Conservation (phyloP, 2,113 vertebrate genomes). For the Connochaetes taurinus region DNA sequence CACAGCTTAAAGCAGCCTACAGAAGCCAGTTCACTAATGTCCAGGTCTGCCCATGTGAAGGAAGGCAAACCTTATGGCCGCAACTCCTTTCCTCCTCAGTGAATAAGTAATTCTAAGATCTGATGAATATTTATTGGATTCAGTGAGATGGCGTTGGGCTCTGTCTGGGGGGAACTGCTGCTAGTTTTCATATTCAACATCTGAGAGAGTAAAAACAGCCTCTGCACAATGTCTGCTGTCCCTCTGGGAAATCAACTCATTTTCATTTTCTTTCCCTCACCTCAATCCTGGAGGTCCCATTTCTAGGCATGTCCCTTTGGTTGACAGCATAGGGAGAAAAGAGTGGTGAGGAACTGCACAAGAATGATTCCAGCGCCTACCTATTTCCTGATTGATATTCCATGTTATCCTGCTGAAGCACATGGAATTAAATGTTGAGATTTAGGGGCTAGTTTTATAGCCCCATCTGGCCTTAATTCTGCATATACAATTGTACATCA, state of each 20-base stretch:
- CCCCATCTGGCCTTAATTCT: slow-evolving; percentile 53
- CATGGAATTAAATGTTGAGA: not conserved
- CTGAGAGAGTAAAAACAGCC: not conserved
- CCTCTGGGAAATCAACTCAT: not conserved
- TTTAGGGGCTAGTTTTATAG: slow-evolving; percentile 26
- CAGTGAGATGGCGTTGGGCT: not conserved
- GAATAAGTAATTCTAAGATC: not conserved
- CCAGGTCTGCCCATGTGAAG: not conserved
- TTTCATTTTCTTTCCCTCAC: not conserved
- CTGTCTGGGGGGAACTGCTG: not conserved
- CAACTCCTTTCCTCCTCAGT: not conserved
- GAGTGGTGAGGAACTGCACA: not conserved
- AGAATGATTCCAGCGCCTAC: not conserved
- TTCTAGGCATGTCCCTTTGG: not conserved
- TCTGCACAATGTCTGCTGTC: no score
- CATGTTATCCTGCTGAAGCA: not conserved
- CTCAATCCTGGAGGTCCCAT: not conserved
- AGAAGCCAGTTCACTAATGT: no score
- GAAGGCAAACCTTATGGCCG: not conserved
- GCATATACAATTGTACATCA: not conserved
- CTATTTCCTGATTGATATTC: not conserved
- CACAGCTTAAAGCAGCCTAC: not conserved
- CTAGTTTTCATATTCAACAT: not conserved
- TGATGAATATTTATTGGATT: not conserved
- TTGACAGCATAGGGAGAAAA: not conserved